A percentile compares a stretch with the other conserved stretches of the same genome.
These are phyloP conservation scores for Gasterosteus nipponicus DNA, from an alignment of 2,113 vertebrate genomes.

Conservation along the genomic window DNA sequence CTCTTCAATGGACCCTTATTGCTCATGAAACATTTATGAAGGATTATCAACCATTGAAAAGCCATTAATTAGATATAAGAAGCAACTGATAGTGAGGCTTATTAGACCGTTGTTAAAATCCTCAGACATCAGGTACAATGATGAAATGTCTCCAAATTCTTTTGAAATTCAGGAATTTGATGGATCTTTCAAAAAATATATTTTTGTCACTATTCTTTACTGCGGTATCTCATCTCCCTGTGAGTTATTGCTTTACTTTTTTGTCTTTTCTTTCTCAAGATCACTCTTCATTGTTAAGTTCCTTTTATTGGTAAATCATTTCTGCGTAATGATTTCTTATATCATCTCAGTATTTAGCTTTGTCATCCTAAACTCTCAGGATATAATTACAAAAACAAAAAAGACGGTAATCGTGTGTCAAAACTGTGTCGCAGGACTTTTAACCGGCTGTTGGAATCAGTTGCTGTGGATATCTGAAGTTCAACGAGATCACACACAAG, in stretches of 20 bases:
- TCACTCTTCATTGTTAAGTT: neutral
- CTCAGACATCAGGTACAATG: neutral
- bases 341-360: neutral
- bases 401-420: neutral
- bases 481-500: neutral
- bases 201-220: neutral
- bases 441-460: neutral
- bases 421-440: neutral
- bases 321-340: neutral
- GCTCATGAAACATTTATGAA: neutral
- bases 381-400: neutral
- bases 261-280: neutral
- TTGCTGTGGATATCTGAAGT: neutral
- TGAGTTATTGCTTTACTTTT: neutral
- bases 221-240: too few species aligned
- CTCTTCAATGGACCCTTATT: neutral
- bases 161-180: neutral
- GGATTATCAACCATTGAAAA: neutral
- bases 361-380: neutral
- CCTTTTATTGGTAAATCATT: neutral
- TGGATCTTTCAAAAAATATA: neutral
- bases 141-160: neutral
- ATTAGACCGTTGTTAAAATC: neutral
- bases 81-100: neutral
- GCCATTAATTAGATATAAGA: slow-evolving; percentile 1